These are phyloP conservation scores for Abscondita cerata DNA, from an alignment of 2,888 invertebrate genomes.

Conservation along the genomic window DNA sequence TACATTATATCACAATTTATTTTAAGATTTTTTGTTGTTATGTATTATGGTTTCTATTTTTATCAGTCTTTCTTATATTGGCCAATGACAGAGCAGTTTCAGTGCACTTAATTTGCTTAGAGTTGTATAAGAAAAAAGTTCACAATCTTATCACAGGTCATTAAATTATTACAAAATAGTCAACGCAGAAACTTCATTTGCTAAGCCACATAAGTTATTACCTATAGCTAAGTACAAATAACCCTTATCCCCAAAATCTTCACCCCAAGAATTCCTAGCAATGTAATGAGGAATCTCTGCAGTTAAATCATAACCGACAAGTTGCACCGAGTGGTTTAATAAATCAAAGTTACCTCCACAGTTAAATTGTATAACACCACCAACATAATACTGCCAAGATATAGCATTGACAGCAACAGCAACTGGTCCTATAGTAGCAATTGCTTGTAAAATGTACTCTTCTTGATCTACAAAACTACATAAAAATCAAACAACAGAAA, in stretches of 20 bases:
- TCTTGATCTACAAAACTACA: constrained; percentile 71
- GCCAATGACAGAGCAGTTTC: too few relatives aligned
- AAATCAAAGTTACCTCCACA: constrained; percentile 68
- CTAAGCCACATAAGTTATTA: constrained; percentile 79
- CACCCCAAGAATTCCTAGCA: constrained; percentile 86
- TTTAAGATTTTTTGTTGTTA: too few relatives aligned
- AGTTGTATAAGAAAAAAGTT: too few relatives aligned
- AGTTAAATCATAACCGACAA: constrained; percentile 82
- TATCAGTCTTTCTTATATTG: too few relatives aligned
- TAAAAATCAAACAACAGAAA: constrained; percentile 30
- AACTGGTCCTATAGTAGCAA: constrained; percentile 79
- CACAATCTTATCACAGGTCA: background rate
- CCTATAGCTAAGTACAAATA: constrained; percentile 80
- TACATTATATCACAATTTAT: too few relatives aligned
- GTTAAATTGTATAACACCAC: constrained; percentile 82
- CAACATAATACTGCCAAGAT: constrained; percentile 86
- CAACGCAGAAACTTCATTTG: constrained; percentile 66
- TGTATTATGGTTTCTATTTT: too few relatives aligned
- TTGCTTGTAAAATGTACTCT: constrained; percentile 64
- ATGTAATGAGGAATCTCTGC: constrained; percentile 80
- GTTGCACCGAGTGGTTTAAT: constrained; percentile 83
- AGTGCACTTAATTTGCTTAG: too few relatives aligned
- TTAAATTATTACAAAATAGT: constrained; percentile 17
- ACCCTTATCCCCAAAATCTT: constrained; percentile 76
- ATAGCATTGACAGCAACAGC: constrained; percentile 83